These are phyloP conservation scores for Sinonovacula constricta DNA, from an alignment of 1,140 invertebrate species.

Conservation along the genomic window DNA sequence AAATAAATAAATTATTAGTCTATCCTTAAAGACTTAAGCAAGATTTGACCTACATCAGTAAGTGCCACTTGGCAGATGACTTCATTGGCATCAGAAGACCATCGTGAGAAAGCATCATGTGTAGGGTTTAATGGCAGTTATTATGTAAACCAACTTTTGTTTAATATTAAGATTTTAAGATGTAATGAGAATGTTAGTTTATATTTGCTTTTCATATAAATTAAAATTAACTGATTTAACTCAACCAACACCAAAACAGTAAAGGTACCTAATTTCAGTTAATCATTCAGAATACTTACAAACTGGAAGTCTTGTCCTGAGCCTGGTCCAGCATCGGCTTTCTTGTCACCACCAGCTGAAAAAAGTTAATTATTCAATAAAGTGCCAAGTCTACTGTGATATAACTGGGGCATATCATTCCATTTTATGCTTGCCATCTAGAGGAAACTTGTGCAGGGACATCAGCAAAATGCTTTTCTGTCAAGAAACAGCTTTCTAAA, in stretches of 20 bases:
- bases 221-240: neutral
- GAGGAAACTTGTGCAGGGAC: no score
- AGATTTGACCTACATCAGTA: no score
- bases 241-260: neutral
- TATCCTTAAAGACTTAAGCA: neutral
- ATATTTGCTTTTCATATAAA: neutral
- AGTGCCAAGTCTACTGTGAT: no score
- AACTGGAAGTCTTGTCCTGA: constrained; percentile 93
- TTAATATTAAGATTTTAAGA: neutral
- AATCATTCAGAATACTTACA: constrained; percentile 81
- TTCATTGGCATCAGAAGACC: no score
- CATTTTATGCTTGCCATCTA: no score
- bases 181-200: neutral
- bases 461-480: no score
- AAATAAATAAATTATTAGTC: neutral
- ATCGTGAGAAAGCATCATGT: no score
- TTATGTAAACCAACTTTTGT: neutral
- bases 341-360: constrained; percentile 87
- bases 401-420: no score
- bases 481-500: no score
- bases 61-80: no score
- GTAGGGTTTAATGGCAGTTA: neutral
- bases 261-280: neutral
- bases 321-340: constrained; percentile 95
- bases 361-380: no score